These are phyloP conservation scores for Camarhynchus parvulus DNA, from an alignment of 2,113 vertebrate genomes.

Conservation along the genomic window DNA sequence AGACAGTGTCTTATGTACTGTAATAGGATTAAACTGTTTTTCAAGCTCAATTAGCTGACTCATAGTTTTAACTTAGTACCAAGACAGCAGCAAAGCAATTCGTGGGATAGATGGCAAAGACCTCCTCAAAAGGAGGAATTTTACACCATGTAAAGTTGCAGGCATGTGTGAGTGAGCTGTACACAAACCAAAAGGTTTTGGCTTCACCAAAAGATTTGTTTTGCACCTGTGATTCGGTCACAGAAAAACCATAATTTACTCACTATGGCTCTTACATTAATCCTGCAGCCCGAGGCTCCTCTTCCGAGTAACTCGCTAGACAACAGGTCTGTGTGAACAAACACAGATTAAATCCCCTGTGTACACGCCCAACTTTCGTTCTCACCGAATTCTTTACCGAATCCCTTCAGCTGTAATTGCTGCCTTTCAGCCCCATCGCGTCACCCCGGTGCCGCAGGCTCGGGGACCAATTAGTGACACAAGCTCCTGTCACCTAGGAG, in stretches of 20 bases:
- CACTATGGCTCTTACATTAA: neutral
- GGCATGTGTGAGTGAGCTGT: fast-evolving
- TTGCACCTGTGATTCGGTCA: neutral
- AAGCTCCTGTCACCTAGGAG: conserved; percentile 58
- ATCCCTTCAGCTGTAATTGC: conserved; percentile 6
- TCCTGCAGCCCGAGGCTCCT: neutral
- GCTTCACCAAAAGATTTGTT: neutral
- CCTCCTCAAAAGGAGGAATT: neutral
- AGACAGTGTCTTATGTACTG: neutral
- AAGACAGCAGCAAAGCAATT: neutral
- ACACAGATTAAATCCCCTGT: neutral
- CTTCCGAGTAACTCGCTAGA: neutral
- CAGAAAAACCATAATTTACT: neutral
- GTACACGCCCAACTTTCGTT: neutral
- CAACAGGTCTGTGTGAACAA: neutral
- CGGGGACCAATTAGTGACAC: conserved; percentile 30
- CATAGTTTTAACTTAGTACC: neutral
- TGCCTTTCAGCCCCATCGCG: neutral
- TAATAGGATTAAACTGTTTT: conserved; percentile 41
- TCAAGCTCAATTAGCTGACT: conserved; percentile 41
- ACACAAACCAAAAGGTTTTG: neutral
- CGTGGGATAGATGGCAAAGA: neutral
- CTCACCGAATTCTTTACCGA: neutral
- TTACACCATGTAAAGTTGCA: neutral
- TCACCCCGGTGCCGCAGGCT: neutral